A percentile compares a stretch with the other conserved stretches of the same genome.
These are phyloP conservation scores for Gonatopus flavifemur DNA, from an alignment of 1,140 invertebrate species.

Conservation along the genomic window DNA sequence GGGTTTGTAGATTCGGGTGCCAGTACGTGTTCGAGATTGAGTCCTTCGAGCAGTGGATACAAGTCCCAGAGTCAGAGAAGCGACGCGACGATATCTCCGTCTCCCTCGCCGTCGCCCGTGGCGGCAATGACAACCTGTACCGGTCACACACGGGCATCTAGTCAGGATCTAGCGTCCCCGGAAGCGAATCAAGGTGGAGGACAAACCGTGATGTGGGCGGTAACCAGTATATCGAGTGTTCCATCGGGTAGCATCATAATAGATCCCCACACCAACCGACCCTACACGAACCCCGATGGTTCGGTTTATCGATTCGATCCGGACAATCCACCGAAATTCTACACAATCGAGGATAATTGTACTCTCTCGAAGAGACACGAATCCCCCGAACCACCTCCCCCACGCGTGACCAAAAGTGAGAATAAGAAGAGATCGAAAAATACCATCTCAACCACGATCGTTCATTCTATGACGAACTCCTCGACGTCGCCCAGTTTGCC, in stretches of 20 bases:
- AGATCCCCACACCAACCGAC: constrained; percentile 71
- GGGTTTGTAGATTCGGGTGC: constrained; percentile 68
- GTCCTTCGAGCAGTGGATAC: constrained; percentile 81
- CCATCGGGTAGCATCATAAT: constrained; percentile 84
- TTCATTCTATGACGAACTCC: constrained; percentile 41
- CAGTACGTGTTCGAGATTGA: constrained; percentile 71
- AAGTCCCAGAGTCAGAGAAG: constrained; percentile 74
- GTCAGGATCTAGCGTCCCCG: constrained; percentile 44
- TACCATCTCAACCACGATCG: constrained; percentile 18
- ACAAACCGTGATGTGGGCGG: constrained; percentile 76
- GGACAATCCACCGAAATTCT: constrained; percentile 64
- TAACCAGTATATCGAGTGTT: constrained; percentile 78
- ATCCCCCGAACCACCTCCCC: constrained; percentile 16
- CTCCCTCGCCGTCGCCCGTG: constrained; percentile 68
- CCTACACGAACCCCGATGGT: constrained; percentile 51
- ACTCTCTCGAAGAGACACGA: constrained; percentile 1
- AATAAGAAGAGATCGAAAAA: constrained; percentile 33
- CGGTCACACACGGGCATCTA: constrained; percentile 50
- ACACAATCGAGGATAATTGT: constrained; percentile 32
- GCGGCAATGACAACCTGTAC: constrained; percentile 47
- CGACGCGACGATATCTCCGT: constrained; percentile 65
- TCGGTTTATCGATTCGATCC: constrained; percentile 76
- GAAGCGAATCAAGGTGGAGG: constrained; percentile 33
- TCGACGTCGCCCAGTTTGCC: constrained; percentile 49
- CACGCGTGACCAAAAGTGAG: constrained; percentile 27